Percentiles rank a stretch among this genome's conserved stretches.
Evolutionary conservation across 2,797 vertebrate genomes (phyloP).

Genomic region (Alfaro cultratus): DNA sequence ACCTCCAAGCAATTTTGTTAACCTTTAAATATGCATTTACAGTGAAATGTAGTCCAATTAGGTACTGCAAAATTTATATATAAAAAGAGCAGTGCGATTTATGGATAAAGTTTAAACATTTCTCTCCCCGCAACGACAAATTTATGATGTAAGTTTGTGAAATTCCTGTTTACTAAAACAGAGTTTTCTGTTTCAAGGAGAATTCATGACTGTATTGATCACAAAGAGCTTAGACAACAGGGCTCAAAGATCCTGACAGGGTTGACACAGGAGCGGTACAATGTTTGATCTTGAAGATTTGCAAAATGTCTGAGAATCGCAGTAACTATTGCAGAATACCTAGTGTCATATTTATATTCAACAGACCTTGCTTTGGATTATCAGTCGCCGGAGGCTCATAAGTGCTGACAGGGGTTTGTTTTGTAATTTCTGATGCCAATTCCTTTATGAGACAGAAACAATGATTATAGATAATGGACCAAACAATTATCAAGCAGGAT

Average conservation of each 20-base stretch:
- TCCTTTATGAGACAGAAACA: constrained; percentile 1
- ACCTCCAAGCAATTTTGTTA: constrained; percentile 43
- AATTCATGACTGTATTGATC: constrained; percentile 65
- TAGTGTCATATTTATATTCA: constrained; percentile 26
- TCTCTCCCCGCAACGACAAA: constrained; percentile 32
- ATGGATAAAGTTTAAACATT: constrained; percentile 25
- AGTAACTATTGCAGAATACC: constrained; percentile 29
- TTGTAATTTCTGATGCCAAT: constrained; percentile 16
- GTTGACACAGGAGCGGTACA: constrained; percentile 48
- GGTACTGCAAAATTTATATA: constrained; percentile 41
- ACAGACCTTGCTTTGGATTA: constrained; percentile 15
- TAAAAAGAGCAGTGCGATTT: constrained; percentile 37
- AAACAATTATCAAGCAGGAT: constrained; percentile 15
- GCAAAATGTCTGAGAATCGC: constrained; percentile 39
- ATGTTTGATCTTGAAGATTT: constrained; percentile 56
- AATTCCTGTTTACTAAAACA: constrained; percentile 55
- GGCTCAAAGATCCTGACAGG: constrained; percentile 42
- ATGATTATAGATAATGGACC: not conserved
- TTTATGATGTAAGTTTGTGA: constrained; percentile 69
- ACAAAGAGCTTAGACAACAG: constrained; percentile 55
- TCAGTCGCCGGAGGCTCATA: constrained; percentile 11
- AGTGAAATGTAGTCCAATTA: constrained; percentile 41
- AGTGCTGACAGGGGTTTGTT: constrained; percentile 17
- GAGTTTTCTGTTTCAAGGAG: constrained; percentile 63
- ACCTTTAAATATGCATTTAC: constrained; percentile 48